These are phyloP conservation scores for Zygaena filipendulae DNA, from an alignment of 2,888 invertebrate genomes.

Conservation along the genomic window DNA sequence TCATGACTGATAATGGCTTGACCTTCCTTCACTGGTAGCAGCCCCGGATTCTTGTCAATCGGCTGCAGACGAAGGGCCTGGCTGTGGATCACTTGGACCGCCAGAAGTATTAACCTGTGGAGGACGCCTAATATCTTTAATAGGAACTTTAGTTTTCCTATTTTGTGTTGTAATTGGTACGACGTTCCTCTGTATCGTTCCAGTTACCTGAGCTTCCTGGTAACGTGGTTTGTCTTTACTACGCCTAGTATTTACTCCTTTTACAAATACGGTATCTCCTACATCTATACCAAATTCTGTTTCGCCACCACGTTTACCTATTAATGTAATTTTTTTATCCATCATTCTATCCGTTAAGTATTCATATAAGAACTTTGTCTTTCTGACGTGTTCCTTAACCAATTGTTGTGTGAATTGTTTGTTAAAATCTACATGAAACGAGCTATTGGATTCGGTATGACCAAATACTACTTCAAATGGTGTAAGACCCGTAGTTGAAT, in stretches of 20 bases:
- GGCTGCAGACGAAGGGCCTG: conserved; percentile 19
- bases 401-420: conserved; percentile 12
- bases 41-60: conserved; percentile 16
- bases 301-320: conserved; percentile 10
- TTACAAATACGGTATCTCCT: conserved; percentile 12
- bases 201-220: conserved; percentile 10
- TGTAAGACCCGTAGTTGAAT: conserved; percentile 4
- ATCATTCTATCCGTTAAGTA: conserved; percentile 12
- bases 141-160: conserved; percentile 13
- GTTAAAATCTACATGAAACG: conserved; percentile 10
- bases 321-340: conserved; percentile 8
- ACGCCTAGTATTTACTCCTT: conserved; percentile 12
- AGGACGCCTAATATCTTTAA: conserved; percentile 19
- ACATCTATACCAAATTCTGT: conserved; percentile 8
- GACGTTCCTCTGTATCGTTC: conserved; percentile 10
- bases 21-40: conserved; percentile 17
- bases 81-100: conserved; percentile 4
- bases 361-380: conserved; percentile 15
- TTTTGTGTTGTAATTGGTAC: conserved; percentile 9
- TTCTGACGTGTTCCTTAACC: conserved; percentile 18
- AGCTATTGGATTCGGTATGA: conserved; percentile 10
- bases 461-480: conserved; percentile 14
- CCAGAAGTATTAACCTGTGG: conserved; percentile 13
- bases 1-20: no score
- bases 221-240: conserved; percentile 17